Conservation (phyloP, 2,113 vertebrate genomes). For the Candoia aspera region DNA sequence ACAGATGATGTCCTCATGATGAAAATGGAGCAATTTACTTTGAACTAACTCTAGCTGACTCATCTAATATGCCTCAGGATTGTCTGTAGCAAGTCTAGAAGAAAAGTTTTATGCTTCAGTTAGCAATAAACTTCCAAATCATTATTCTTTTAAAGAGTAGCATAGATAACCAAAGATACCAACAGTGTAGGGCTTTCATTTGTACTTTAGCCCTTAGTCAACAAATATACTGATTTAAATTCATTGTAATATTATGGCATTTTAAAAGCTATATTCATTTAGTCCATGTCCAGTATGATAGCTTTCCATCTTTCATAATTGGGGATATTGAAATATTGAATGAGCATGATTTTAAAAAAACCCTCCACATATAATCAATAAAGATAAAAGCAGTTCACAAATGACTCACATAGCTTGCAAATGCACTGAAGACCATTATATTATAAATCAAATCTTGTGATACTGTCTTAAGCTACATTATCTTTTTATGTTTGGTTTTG, state of each 20-base stretch:
- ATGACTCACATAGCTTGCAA: constrained; percentile 20
- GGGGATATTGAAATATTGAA: constrained; percentile 10
- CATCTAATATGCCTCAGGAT: constrained; percentile 70
- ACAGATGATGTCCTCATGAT: constrained; percentile 65
- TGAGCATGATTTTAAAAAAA: neutral
- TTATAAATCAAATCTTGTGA: constrained; percentile 41
- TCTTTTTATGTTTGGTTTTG: constrained; percentile 40
- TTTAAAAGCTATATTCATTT: constrained; percentile 4
- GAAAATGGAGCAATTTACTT: constrained; percentile 76
- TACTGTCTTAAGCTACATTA: constrained; percentile 6
- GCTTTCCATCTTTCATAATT: neutral
- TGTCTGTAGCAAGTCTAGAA: constrained; percentile 75
- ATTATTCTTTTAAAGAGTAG: constrained; percentile 69
- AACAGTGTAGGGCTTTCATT: constrained; percentile 35
- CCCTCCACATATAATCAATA: neutral
- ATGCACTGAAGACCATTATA: constrained; percentile 13
- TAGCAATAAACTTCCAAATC: constrained; percentile 73
- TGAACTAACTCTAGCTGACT: constrained; percentile 77
- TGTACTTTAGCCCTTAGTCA: neutral
- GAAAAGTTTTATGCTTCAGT: constrained; percentile 74
- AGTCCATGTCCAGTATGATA: neutral
- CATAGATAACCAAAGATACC: constrained; percentile 58
- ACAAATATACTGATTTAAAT: neutral
- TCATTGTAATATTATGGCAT: constrained; percentile 10
- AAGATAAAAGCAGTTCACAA: constrained; percentile 29